These are phyloP conservation scores for Harpalus rufipes DNA, from an alignment of 2,888 invertebrate species.

Conservation along the genomic window DNA sequence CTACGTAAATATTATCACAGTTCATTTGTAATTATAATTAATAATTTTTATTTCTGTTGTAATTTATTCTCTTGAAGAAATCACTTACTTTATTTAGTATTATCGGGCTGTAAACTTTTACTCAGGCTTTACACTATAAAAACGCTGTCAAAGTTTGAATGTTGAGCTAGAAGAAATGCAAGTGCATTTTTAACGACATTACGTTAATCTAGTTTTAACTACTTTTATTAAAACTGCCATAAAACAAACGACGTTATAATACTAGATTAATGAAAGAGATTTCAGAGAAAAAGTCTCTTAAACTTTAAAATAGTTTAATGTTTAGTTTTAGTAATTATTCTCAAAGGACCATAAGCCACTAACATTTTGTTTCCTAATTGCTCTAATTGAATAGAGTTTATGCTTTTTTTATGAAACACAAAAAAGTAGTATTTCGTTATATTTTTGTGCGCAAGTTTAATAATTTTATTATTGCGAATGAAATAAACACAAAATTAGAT, in stretches of 20 bases:
- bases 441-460: too few relatives aligned
- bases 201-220: constrained; percentile 16
- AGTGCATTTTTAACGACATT: constrained; percentile 6
- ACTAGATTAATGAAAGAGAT: constrained; percentile 7
- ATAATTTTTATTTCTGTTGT: not conserved
- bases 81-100: not conserved
- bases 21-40: not conserved
- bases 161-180: not conserved
- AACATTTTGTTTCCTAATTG: not conserved
- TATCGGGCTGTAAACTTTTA: not conserved
- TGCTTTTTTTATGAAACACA: too few relatives aligned
- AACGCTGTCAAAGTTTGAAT: not conserved
- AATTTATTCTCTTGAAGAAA: not conserved
- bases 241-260: constrained; percentile 1
- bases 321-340: not conserved
- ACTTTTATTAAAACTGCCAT: constrained; percentile 25
- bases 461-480: too few relatives aligned
- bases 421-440: too few relatives aligned
- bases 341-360: not conserved
- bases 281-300: constrained; percentile 9
- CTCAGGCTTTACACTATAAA: not conserved
- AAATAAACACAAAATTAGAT: too few relatives aligned
- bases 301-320: not conserved
- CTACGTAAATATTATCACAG: not conserved
- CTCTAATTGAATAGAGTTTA: too few relatives aligned